A percentile compares a stretch with the other conserved stretches of the same genome.
phyloP scores from a whole-genome alignment of 1,140 invertebrate genomes.

The Ectropis grisescens region DNA sequence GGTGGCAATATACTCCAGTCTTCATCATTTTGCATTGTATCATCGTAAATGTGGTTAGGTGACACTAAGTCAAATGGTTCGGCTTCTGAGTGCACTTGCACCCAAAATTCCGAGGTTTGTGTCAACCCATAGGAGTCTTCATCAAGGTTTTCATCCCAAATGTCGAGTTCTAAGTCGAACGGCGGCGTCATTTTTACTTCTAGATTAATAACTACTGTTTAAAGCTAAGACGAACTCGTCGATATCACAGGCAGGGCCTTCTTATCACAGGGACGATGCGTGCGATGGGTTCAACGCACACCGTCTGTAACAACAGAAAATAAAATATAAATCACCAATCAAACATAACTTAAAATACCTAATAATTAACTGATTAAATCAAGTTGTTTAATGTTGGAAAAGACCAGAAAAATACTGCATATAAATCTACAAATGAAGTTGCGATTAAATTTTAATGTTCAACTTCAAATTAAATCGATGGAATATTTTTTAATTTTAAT shows the following conservation, averaged over 20 bases:
- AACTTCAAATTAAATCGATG: too few relatives aligned
- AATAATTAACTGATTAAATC: slow-evolving; percentile 1
- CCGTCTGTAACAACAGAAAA: slow-evolving; percentile 63
- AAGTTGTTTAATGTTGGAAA: too few relatives aligned
- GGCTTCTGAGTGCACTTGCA: slow-evolving; percentile 48
- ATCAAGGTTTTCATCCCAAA: slow-evolving; percentile 51
- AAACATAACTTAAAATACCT: slow-evolving; percentile 6
- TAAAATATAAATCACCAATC: slow-evolving; percentile 17
- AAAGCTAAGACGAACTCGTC: slow-evolving; percentile 67
- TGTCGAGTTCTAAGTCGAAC: slow-evolving; percentile 44
- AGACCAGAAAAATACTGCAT: too few relatives aligned
- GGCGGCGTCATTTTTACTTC: slow-evolving; percentile 43
- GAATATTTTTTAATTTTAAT: too few relatives aligned
- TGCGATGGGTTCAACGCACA: slow-evolving; percentile 59
- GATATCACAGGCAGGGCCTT: slow-evolving; percentile 67
- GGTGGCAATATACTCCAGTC: slow-evolving; percentile 46
- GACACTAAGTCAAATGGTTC: slow-evolving; percentile 40
- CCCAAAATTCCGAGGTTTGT: slow-evolving; percentile 56
- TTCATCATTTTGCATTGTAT: slow-evolving; percentile 34
- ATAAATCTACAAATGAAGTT: too few relatives aligned
- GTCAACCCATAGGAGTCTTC: slow-evolving; percentile 43
- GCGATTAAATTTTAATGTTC: too few relatives aligned
- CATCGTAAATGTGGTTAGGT: slow-evolving; percentile 28
- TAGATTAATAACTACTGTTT: slow-evolving; percentile 45
- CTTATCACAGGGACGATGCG: slow-evolving; percentile 66